Percentiles rank a stretch among this genome's conserved stretches.
phyloP scores from a whole-genome alignment of 2,888 invertebrate species.

The Cremastinae sp. region DNA sequence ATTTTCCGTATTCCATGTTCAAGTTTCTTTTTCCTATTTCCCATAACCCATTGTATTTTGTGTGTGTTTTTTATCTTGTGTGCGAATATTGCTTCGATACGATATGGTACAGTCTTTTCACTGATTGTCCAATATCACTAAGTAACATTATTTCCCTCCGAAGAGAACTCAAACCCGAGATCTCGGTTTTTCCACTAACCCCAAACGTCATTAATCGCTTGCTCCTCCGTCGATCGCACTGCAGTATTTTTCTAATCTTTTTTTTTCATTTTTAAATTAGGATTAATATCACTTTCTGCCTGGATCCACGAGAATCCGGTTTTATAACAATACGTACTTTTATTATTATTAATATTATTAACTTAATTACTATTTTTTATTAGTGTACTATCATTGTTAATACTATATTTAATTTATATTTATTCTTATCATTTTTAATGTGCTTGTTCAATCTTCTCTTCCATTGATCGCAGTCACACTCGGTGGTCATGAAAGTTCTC shows the following conservation, averaged over 20 bases:
- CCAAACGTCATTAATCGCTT: slow-evolving; percentile 11
- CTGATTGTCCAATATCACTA: slow-evolving; percentile 80
- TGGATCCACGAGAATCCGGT: slow-evolving; percentile 63
- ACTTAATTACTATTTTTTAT: slow-evolving; percentile 41
- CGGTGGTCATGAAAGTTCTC: slow-evolving; percentile 49
- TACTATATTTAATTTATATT: slow-evolving; percentile 29
- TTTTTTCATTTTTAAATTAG: slow-evolving; percentile 70
- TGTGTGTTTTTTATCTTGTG: slow-evolving; percentile 53
- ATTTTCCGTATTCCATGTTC: too few relatives aligned
- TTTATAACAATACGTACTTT: slow-evolving; percentile 57
- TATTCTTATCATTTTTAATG: background rate
- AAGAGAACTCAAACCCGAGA: slow-evolving; percentile 24
- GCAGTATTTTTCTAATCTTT: slow-evolving; percentile 1
- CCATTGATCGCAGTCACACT: slow-evolving; percentile 50
- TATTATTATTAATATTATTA: slow-evolving; percentile 23
- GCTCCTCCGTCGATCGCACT: background rate
- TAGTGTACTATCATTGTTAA: slow-evolving; percentile 27
- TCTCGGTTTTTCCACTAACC: slow-evolving; percentile 3
- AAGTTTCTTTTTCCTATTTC: slow-evolving; percentile 22
- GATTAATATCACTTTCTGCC: slow-evolving; percentile 79
- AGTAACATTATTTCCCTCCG: slow-evolving; percentile 61
- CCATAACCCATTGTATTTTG: background rate
- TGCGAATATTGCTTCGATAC: slow-evolving; percentile 78
- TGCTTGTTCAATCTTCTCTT: slow-evolving; percentile 15
- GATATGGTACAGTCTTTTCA: slow-evolving; percentile 80